These are phyloP conservation scores for Danio albolineatus DNA, from an alignment of 2,797 vertebrate species.

Conservation along the genomic window DNA sequence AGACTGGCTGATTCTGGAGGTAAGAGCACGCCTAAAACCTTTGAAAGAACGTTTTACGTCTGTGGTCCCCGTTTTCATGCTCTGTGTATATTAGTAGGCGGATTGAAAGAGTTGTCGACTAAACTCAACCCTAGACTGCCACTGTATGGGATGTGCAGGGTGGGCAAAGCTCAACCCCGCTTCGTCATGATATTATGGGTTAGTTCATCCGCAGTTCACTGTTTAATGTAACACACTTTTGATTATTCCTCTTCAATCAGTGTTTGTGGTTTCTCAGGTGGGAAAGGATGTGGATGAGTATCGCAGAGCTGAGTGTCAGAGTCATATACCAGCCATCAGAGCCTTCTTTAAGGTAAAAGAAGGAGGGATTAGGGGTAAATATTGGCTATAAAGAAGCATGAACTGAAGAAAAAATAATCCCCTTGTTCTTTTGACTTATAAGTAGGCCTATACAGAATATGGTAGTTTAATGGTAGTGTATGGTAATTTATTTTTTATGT, in stretches of 20 bases:
- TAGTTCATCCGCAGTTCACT: constrained; percentile 23
- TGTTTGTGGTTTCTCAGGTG: constrained; percentile 50
- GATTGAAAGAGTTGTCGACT: constrained; percentile 51
- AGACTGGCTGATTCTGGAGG: constrained; percentile 65
- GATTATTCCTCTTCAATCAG: not conserved
- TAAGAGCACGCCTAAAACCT: constrained; percentile 28
- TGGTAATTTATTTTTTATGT: too few relatives aligned
- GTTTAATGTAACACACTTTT: not conserved
- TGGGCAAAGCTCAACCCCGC: constrained; percentile 36
- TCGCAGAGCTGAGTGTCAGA: constrained; percentile 53
- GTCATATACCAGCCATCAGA: constrained; percentile 59
- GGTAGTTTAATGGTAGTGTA: too few relatives aligned
- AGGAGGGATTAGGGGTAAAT: not conserved
- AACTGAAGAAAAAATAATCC: too few relatives aligned
- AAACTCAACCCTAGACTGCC: constrained; percentile 54
- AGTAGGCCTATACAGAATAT: too few relatives aligned
- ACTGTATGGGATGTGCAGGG: constrained; percentile 59
- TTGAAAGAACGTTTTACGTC: not conserved
- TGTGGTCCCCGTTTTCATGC: not conserved
- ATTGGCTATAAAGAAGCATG: not conserved
- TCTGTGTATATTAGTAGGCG: constrained; percentile 48
- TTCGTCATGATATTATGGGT: constrained; percentile 62
- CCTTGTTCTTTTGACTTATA: too few relatives aligned
- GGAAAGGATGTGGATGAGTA: constrained; percentile 56
- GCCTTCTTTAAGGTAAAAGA: constrained; percentile 61